Conservation (phyloP, 1,140 invertebrate genomes). For the Babylonia areolata region DNA sequence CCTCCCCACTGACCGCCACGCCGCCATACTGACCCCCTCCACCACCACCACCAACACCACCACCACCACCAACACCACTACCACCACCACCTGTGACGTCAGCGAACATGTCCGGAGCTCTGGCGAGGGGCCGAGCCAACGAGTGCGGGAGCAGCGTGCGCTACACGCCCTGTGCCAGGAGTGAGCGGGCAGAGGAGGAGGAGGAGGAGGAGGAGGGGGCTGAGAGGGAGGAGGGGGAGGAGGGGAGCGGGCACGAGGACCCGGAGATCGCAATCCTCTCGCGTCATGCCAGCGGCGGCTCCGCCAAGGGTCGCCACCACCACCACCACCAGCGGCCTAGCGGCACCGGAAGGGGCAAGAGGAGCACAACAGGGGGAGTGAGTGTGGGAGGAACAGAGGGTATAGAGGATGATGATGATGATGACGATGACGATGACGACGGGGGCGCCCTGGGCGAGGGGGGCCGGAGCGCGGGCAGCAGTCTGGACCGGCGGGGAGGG, state of each 20-base stretch:
- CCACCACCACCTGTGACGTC: slow-evolving; percentile 31
- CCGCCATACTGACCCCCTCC: not conserved
- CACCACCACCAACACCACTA: slow-evolving; percentile 21
- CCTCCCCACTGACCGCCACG: not conserved
- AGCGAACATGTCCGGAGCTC: slow-evolving; percentile 46
- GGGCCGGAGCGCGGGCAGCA: not conserved
- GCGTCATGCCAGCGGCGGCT: slow-evolving; percentile 53
- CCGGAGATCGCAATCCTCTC: slow-evolving; percentile 37
- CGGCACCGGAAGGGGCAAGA: not conserved
- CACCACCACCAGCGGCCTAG: no score
- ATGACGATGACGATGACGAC: slow-evolving; percentile 42
- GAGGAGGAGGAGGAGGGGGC: slow-evolving; percentile 80
- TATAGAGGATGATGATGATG: not conserved
- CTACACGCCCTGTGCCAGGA: slow-evolving; percentile 76
- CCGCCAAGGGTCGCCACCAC: no score
- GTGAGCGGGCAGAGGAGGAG: slow-evolving; percentile 78
- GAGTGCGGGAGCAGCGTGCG: slow-evolving; percentile 73
- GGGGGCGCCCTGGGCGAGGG: slow-evolving; percentile 53
- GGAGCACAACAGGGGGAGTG: not conserved
- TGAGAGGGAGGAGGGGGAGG: slow-evolving; percentile 83
- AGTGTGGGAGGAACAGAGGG: slow-evolving; percentile 8
- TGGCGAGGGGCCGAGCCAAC: slow-evolving; percentile 46
- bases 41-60: not conserved
- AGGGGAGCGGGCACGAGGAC: slow-evolving; percentile 83
- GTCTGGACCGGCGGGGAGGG: not conserved